phyloP scores from a whole-genome alignment of 2,888 invertebrate genomes.

The Thyatira batis region DNA sequence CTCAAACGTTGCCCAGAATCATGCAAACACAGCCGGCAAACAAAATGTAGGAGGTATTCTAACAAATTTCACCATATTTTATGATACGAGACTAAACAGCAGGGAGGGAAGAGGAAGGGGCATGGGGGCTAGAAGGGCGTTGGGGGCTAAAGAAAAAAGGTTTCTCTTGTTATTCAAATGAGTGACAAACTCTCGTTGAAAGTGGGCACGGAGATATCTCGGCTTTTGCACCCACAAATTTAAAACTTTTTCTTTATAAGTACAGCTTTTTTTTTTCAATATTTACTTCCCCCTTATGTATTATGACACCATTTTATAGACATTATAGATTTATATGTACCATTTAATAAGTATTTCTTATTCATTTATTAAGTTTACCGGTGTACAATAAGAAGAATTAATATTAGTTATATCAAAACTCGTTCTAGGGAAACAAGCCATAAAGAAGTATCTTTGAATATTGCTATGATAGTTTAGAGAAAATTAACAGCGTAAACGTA shows the following conservation, averaged over 20 bases:
- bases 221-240: slow-evolving; percentile 52
- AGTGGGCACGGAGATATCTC: slow-evolving; percentile 42
- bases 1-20: not conserved
- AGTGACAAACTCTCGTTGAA: slow-evolving; percentile 58
- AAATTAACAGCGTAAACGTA: too few species aligned
- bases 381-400: not conserved
- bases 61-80: slow-evolving; percentile 24
- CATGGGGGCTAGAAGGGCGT: not conserved
- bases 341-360: not conserved
- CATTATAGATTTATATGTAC: not conserved
- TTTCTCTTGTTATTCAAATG: slow-evolving; percentile 76
- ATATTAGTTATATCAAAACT: too few species aligned
- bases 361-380: not conserved
- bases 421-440: too few species aligned
- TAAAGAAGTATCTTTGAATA: too few species aligned
- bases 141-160: slow-evolving; percentile 55
- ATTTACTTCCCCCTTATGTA: slow-evolving; percentile 8
- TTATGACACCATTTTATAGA: not conserved
- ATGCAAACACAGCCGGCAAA: slow-evolving; percentile 14
- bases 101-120: slow-evolving; percentile 54
- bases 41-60: slow-evolving; percentile 7
- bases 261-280: slow-evolving; percentile 35
- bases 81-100: slow-evolving; percentile 4
- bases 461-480: too few species aligned
- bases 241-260: slow-evolving; percentile 44